Evolutionary conservation across 2,113 vertebrate genomes (phyloP).

Genomic region (Hippocampus barbouri): DNA sequence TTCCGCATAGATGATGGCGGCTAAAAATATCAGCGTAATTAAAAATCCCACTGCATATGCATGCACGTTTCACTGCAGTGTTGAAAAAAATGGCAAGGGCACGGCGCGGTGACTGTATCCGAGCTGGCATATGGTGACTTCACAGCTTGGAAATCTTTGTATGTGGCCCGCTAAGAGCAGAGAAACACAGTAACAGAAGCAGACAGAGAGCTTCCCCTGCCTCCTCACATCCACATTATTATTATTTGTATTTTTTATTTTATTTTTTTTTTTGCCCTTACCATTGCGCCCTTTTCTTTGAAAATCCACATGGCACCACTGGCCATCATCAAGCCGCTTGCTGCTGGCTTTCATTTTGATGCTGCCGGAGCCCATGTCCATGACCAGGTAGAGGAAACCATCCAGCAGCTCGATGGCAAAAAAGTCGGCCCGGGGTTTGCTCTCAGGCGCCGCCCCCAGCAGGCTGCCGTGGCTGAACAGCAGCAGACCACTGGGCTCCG

Average conservation of each 20-base stretch:
- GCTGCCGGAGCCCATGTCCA: constrained; percentile 92
- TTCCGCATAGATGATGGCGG: constrained; percentile 39
- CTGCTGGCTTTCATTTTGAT: constrained; percentile 83
- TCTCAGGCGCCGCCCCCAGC: constrained; percentile 61
- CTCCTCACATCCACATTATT: constrained; percentile 16
- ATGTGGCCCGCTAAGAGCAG: constrained; percentile 23
- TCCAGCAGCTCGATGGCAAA: constrained; percentile 89
- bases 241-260: too few species aligned
- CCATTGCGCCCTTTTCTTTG: constrained; percentile 87
- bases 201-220: constrained; percentile 26
- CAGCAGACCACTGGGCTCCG: constrained; percentile 82
- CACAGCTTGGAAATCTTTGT: constrained; percentile 45
- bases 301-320: constrained; percentile 94
- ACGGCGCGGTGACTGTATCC: constrained; percentile 28
- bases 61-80: constrained; percentile 28
- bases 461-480: constrained; percentile 83
- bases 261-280: constrained; percentile 52
- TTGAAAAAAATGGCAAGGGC: constrained; percentile 25
- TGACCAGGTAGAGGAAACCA: constrained; percentile 84
- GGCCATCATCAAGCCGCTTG: constrained; percentile 84
- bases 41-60: constrained; percentile 38
- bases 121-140: constrained; percentile 41
- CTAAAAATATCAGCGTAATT: constrained; percentile 56
- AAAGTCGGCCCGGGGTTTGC: constrained; percentile 79
- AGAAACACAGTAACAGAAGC: constrained; percentile 24